These are phyloP conservation scores for Cynaeus angustus DNA, from an alignment of 2,888 invertebrate species.

Conservation along the genomic window DNA sequence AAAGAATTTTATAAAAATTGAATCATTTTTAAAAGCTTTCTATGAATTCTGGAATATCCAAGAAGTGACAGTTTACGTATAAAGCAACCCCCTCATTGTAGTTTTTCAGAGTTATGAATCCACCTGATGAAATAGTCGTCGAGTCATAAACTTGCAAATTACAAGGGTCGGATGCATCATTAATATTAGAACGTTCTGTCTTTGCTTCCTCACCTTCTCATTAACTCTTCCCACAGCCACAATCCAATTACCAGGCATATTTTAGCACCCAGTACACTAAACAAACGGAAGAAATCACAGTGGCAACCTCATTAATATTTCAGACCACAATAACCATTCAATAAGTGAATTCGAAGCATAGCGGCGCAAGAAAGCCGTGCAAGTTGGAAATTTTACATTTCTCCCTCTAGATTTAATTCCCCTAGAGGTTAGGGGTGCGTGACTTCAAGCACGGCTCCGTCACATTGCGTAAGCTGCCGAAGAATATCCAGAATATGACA, in stretches of 20 bases:
- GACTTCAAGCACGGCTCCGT: slow-evolving; percentile 37
- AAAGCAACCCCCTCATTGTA: too few species aligned
- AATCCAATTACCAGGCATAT: background rate
- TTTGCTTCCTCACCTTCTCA: slow-evolving; percentile 6
- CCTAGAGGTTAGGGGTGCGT: slow-evolving; percentile 41
- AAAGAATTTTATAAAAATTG: too few species aligned
- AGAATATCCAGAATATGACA: slow-evolving; percentile 47
- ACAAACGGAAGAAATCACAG: slow-evolving; percentile 40
- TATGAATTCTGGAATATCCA: too few species aligned
- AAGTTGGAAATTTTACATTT: slow-evolving; percentile 32
- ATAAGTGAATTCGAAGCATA: slow-evolving; percentile 41
- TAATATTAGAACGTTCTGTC: slow-evolving; percentile 5
- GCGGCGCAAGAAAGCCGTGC: slow-evolving; percentile 22
- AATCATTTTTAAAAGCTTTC: too few species aligned
- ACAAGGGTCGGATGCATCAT: slow-evolving; percentile 15
- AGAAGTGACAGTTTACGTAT: too few species aligned
- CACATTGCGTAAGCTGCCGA: slow-evolving; percentile 46
- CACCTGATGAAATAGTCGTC: background rate
- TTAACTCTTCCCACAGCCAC: background rate
- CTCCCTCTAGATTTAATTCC: slow-evolving; percentile 36
- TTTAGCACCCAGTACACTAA: too few species aligned
- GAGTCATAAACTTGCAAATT: slow-evolving; percentile 30
- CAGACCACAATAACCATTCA: slow-evolving; percentile 41
- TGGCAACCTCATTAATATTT: slow-evolving; percentile 49
- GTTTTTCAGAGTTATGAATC: background rate